Percentiles rank a stretch among this genome's conserved stretches.
Evolutionary conservation across 1,140 invertebrate genomes (phyloP).

Genomic region (Macrocentrus cingulum): DNA sequence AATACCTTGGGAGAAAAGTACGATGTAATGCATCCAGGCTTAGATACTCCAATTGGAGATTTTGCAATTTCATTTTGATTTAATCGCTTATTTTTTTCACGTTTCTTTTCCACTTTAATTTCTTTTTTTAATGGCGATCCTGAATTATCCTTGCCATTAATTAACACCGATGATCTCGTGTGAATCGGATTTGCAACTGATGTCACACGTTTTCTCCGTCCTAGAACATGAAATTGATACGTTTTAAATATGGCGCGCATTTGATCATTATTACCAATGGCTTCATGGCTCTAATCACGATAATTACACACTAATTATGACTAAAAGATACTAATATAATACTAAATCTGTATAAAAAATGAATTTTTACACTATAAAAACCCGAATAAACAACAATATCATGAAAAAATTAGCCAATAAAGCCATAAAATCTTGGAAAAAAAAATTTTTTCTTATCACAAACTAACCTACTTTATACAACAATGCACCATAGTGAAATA

Average conservation of each 20-base stretch:
- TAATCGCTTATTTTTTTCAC: neutral
- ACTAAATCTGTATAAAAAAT: no score
- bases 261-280: neutral
- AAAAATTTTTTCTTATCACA: no score
- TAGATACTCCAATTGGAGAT: neutral
- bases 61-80: neutral
- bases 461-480: no score
- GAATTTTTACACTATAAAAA: no score
- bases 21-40: slow-evolving; percentile 11
- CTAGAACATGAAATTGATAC: slow-evolving; percentile 27
- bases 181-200: slow-evolving; percentile 7
- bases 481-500: neutral
- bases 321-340: no score
- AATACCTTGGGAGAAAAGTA: neutral
- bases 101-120: slow-evolving; percentile 25
- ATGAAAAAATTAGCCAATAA: no score
- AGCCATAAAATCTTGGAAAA: no score
- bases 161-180: slow-evolving; percentile 12
- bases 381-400: no score
- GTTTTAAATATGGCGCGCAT: slow-evolving; percentile 9
- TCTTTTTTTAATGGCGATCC: slow-evolving; percentile 31
- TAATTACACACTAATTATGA: no score
- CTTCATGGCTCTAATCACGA: neutral
- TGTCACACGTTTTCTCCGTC: slow-evolving; percentile 27
- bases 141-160: slow-evolving; percentile 12